Percentiles rank a stretch among this genome's conserved stretches.
phyloP scores from a whole-genome alignment of 2,797 vertebrate genomes.

The Spinus pinus region DNA sequence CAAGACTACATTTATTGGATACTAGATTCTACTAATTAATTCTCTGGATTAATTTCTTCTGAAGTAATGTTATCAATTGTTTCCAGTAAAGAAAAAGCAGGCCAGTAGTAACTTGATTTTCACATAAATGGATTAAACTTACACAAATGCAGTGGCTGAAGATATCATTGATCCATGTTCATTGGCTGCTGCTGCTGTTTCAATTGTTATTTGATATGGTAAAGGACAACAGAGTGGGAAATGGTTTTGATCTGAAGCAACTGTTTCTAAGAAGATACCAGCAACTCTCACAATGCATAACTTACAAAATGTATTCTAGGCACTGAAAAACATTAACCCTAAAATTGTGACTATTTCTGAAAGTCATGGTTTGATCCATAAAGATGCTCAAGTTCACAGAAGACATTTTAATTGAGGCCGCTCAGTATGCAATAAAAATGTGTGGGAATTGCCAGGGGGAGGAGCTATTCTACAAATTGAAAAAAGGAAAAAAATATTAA shows the following conservation, averaged over 20 bases:
- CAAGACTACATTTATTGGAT: slow-evolving; percentile 79
- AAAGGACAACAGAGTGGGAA: slow-evolving; percentile 75
- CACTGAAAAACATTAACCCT: slow-evolving; percentile 39
- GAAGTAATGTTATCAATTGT: slow-evolving; percentile 87
- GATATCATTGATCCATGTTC: slow-evolving; percentile 87
- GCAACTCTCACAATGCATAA: slow-evolving; percentile 75
- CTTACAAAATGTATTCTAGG: slow-evolving; percentile 10
- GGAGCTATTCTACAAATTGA: slow-evolving; percentile 9
- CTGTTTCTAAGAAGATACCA: slow-evolving; percentile 86
- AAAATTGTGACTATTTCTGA: slow-evolving; percentile 50
- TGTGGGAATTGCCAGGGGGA: slow-evolving; percentile 25
- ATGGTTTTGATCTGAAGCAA: slow-evolving; percentile 77
- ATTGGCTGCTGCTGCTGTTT: slow-evolving; percentile 79
- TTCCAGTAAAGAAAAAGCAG: slow-evolving; percentile 83
- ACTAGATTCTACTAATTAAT: slow-evolving; percentile 91
- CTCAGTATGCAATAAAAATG: background rate
- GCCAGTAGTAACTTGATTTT: slow-evolving; percentile 74
- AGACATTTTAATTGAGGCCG: background rate
- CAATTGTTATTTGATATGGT: slow-evolving; percentile 86
- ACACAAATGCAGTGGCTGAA: slow-evolving; percentile 83
- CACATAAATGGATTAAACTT: slow-evolving; percentile 89
- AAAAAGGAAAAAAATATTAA: slow-evolving; percentile 16
- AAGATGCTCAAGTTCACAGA: slow-evolving; percentile 9
- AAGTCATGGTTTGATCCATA: slow-evolving; percentile 14
- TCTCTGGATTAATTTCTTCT: slow-evolving; percentile 89